Percentiles rank a stretch among this genome's conserved stretches.
Conservation (phyloP, 2,113 vertebrate genomes). For the Propithecus coquereli region DNA sequence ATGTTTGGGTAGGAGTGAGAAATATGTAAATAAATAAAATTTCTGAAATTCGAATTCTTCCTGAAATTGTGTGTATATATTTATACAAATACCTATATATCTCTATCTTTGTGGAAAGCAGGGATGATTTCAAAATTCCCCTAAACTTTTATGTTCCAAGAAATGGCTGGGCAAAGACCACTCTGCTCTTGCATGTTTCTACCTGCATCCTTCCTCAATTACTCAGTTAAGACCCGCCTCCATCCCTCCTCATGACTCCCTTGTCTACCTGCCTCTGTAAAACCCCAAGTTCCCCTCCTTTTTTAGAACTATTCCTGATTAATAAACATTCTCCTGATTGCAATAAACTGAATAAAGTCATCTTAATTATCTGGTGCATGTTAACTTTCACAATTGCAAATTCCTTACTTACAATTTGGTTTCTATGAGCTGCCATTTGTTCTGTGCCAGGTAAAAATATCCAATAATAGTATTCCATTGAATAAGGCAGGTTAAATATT, state of each 20-base stretch:
- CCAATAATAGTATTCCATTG: background rate
- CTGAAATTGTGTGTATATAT: background rate
- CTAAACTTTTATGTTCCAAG: background rate
- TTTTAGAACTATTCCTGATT: background rate
- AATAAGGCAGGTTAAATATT: background rate
- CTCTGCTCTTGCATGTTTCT: background rate
- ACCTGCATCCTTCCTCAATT: too few species aligned
- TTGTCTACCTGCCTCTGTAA: background rate
- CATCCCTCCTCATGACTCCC: background rate
- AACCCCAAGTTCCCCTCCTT: background rate
- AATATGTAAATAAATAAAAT: background rate
- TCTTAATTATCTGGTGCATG: background rate
- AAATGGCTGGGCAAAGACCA: background rate
- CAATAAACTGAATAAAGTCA: background rate
- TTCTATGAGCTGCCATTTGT: background rate
- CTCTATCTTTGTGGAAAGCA: background rate
- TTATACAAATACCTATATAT: background rate
- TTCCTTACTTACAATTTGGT: background rate
- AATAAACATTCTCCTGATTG: background rate
- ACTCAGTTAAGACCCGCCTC: background rate
- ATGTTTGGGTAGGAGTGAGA: background rate
- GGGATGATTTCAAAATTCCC: background rate
- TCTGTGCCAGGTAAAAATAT: background rate
- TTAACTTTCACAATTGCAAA: background rate
- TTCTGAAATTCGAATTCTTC: background rate